Percentiles rank a stretch among this genome's conserved stretches.
These are phyloP conservation scores for Drosophila quasianomalipes DNA, from an alignment of 2,888 invertebrate genomes.

Conservation along the genomic window DNA sequence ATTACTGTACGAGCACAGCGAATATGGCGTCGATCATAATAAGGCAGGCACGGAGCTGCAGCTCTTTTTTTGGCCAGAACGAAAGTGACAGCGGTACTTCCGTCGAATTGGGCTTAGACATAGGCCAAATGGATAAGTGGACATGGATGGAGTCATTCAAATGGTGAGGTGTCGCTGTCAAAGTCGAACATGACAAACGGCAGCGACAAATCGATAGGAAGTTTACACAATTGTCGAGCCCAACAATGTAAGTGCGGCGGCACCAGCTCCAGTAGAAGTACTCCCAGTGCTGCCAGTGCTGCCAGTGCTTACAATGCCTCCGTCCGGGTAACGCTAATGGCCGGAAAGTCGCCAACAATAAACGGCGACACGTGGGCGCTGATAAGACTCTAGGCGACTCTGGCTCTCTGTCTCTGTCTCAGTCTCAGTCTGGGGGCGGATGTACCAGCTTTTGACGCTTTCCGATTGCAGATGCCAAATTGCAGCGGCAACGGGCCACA, in stretches of 20 bases:
- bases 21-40: slow-evolving; percentile 59
- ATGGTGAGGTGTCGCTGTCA: slow-evolving; percentile 50
- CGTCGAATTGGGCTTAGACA: slow-evolving; percentile 25
- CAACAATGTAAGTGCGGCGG: slow-evolving; percentile 6
- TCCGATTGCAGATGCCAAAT: slow-evolving; percentile 52
- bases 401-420: neutral
- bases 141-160: slow-evolving; percentile 15
- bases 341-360: slow-evolving; percentile 73
- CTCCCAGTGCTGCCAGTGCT: slow-evolving; percentile 5
- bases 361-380: slow-evolving; percentile 77
- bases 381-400: slow-evolving; percentile 53
- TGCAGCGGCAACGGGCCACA: slow-evolving; percentile 53
- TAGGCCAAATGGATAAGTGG: slow-evolving; percentile 27
- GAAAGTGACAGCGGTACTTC: slow-evolving; percentile 76
- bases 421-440: slow-evolving; percentile 63
- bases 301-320: slow-evolving; percentile 23
- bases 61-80: slow-evolving; percentile 45
- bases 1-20: slow-evolving; percentile 62
- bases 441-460: slow-evolving; percentile 58
- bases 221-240: slow-evolving; percentile 56
- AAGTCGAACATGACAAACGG: slow-evolving; percentile 47
- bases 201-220: slow-evolving; percentile 57
- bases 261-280: slow-evolving; percentile 3
- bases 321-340: slow-evolving; percentile 68
- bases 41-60: slow-evolving; percentile 24